A percentile compares a stretch with the other conserved stretches of the same genome.
Conservation (phyloP, 2,113 vertebrate species). For the Cervus canadensis region DNA sequence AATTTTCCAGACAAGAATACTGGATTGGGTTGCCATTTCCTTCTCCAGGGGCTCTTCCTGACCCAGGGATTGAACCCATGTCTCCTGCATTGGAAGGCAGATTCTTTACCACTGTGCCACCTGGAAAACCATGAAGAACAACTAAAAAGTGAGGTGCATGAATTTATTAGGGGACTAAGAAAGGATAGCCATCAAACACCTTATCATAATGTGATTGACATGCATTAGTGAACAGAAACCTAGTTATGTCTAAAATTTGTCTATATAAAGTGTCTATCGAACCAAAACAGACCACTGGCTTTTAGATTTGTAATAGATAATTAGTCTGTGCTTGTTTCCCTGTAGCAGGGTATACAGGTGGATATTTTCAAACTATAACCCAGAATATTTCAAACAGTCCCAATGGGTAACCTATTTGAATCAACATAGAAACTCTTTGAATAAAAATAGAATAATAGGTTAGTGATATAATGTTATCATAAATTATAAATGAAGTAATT, state of each 20-base stretch:
- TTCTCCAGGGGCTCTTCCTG: neutral
- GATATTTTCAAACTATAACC: neutral
- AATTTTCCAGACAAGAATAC: neutral
- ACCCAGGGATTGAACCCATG: neutral
- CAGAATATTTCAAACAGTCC: neutral
- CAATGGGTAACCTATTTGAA: neutral
- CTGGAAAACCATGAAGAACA: neutral
- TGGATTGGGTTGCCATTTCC: neutral
- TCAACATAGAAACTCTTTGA: neutral
- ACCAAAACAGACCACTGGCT: neutral
- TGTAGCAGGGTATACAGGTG: neutral
- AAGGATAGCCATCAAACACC: neutral
- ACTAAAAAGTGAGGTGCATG: neutral
- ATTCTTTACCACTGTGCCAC: neutral
- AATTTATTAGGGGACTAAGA: neutral
- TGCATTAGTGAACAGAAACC: neutral
- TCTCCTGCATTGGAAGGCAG: neutral
- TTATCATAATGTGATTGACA: neutral
- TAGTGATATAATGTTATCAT: neutral
- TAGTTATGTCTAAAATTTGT: neutral
- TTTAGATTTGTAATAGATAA: neutral
- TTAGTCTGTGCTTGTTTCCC: neutral
- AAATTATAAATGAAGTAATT: slow-evolving; percentile 13
- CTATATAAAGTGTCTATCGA: neutral
- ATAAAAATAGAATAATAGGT: neutral